Evolutionary conservation across 2,113 vertebrate genomes (phyloP).

Genomic region (Mustelus asterias): DNA sequence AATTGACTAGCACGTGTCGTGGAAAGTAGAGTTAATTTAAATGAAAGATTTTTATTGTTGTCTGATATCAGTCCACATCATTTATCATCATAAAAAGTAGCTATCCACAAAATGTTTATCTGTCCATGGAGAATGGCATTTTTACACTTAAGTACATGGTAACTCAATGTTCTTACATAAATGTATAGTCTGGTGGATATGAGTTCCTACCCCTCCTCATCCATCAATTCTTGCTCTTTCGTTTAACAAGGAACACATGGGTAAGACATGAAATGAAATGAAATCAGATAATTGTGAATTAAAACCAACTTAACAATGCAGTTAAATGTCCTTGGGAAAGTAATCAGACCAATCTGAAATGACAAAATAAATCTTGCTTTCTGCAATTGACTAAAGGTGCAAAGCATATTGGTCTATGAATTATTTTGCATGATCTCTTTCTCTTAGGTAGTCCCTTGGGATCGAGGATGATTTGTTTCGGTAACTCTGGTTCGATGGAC

Average conservation of each 20-base stretch:
- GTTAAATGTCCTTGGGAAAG: neutral
- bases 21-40: slow-evolving; percentile 1
- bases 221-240: neutral
- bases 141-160: neutral
- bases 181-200: no score
- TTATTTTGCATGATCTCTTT: neutral
- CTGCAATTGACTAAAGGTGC: neutral
- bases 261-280: neutral
- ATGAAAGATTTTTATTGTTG: neutral
- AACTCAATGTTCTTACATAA: neutral
- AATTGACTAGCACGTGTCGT: neutral
- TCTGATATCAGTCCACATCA: neutral
- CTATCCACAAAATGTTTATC: neutral
- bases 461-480: no score
- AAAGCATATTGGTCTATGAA: neutral
- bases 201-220: neutral
- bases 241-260: neutral
- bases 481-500: no score
- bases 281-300: neutral
- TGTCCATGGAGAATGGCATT: neutral
- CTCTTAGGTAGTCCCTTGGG: no score
- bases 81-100: slow-evolving; percentile 4
- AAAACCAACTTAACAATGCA: neutral
- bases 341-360: neutral
- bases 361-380: neutral